Percentiles rank a stretch among this genome's conserved stretches.
phyloP scores from a whole-genome alignment of 2,888 invertebrate species.

The Odontocolon sp. region DNA sequence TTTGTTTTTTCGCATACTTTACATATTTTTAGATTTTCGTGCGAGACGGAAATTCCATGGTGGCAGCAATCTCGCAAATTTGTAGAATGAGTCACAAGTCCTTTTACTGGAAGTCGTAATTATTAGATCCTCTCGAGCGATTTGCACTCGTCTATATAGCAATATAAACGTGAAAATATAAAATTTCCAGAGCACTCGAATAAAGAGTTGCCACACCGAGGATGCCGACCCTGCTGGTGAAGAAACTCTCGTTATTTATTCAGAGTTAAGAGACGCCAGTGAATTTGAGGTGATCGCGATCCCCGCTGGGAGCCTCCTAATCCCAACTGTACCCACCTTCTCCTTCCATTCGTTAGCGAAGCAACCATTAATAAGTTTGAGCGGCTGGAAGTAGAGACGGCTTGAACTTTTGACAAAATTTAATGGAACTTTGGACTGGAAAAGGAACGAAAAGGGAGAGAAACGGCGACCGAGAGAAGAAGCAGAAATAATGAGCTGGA shows the following conservation, averaged over 20 bases:
- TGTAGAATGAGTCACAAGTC: too few species aligned
- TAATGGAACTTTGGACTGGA: conserved; percentile 52
- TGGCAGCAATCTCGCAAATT: neutral
- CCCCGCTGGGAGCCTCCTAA: conserved; percentile 18
- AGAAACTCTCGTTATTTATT: conserved; percentile 57
- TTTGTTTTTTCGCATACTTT: neutral
- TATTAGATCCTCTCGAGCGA: neutral
- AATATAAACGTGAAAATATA: conserved; percentile 27
- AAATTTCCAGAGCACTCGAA: conserved; percentile 46
- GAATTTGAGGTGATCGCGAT: conserved; percentile 48
- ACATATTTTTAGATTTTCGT: conserved; percentile 35
- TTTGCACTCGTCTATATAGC: neutral
- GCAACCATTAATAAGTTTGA: conserved; percentile 58
- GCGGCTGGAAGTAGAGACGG: conserved; percentile 48
- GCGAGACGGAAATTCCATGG: conserved; percentile 15
- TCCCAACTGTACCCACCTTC: conserved; percentile 41
- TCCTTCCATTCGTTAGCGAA: conserved; percentile 12
- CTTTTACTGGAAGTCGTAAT: conserved; percentile 9
- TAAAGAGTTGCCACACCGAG: conserved; percentile 50
- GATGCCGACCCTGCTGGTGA: conserved; percentile 13
- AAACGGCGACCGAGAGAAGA: too few species aligned
- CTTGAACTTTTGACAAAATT: conserved; percentile 59
- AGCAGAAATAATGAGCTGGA: too few species aligned
- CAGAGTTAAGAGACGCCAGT: conserved; percentile 47
- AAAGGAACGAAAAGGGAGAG: conserved; percentile 46